Base-by-base conservation (phyloP, 2,113 vertebrate species). In the Triplophysa siluroides region DNA sequence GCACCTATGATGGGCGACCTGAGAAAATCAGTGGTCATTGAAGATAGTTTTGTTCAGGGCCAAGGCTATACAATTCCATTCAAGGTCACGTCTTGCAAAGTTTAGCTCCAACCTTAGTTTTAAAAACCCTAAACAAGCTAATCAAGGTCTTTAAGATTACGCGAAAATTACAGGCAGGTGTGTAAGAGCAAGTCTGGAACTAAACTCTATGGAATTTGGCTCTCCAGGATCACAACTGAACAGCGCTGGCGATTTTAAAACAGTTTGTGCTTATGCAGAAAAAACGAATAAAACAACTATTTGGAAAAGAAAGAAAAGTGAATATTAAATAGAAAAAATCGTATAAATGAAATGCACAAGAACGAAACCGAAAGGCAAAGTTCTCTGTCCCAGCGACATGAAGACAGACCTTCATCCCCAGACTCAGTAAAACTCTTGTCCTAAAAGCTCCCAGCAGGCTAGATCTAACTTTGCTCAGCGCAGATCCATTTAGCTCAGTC, bases 401-500 rank as follows among this genome's bases (percentile, higher is more conserved):
- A 91, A 92, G 90, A 86, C 91, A 91, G 92, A 92, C 92, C 87
- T 84, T 84, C 82, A 90, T 91, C 92, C 92, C 94, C 91, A 50
- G 74, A 60, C 26, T 19, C n/a, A 66, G 33, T 41, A 19, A 7
- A 68, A 47, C 81, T 47, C 69, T 8, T 61, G 72, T 90, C 91
- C 90, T 21, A 50, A 80, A 26, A 26, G 9, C 23, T 90, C 92
- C 90, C 91, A 92, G 91, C 93, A 92, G 91, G 91, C 50, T 23
- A 41, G 16, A n/a, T 16, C 50, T 70, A 41, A 69, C 63, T 76
- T 33, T 19, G 71, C 73, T 50, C n/a, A 9, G 47, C 92, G 93
- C 90, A 94, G 94, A 94, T 93, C 92, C 92, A 90, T 92, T 94
- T 92, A 93, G 94, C 54, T 58, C 54, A 19, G 18, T 58, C n/a